Evolutionary conservation across 1,140 invertebrate genomes (phyloP), one percentile per base, ranked within the genome.

Genomic region (Drosophila melanica): DNA sequence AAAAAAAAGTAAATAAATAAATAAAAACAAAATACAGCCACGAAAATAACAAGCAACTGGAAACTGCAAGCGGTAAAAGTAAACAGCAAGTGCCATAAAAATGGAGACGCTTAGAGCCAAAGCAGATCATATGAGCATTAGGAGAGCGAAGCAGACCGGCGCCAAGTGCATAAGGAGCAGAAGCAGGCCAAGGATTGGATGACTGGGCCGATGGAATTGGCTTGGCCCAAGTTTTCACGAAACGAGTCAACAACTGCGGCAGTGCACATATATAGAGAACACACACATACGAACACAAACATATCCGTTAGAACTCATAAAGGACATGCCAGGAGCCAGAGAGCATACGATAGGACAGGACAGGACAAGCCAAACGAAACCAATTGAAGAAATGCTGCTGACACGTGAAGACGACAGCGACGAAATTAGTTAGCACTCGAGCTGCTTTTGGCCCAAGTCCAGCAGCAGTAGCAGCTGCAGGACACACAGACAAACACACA

Each of bases 351-450:
- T 57, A 58, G 18, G 7, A 55, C 53, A 42, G 41, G 4, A 45
- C 55, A 58, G 55, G 55, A 58, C 55, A 58, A 58, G 55, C 84
- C 80, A 77, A 78, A 69, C 54, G 68, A 84, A 84, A 89, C 84
- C 79, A 79, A 84, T 81, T 79, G 75, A 89, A 71, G 57, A 63
- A 54, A 51, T 48, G 51, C 60, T 44, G 51, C 55, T 69, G 71
- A 66, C 44, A 74, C 33, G 47, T 67, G 71, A 63, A 69, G 79
- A 73, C 64, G 84, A 78, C 78, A 79, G 77, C 82, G 76, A 80
- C 66, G 62, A 89, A 89, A 89, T 89, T 89, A 89, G 84, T 89
- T 89, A 90, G 84, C 84, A 89, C 84, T 89, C 75, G 72, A 77
- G 84, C 79, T 74, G 67, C 66, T 64, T 58, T 89, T 87, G 82